Evolutionary conservation across 2,888 invertebrate genomes (phyloP).

Genomic region (Auanema freiburgensis): DNA sequence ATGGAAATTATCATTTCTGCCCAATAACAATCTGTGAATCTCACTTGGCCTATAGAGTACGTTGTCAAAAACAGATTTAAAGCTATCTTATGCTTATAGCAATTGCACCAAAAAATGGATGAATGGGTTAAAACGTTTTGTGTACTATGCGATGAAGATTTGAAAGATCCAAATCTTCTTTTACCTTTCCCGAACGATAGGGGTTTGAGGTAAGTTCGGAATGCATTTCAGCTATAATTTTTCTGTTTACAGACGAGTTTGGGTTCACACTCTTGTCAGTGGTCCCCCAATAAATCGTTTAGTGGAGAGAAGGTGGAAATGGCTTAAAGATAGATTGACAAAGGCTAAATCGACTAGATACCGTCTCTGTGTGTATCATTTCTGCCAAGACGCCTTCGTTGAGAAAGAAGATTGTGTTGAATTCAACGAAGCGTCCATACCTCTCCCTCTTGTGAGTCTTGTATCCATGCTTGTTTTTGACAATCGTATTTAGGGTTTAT

Average conservation of each 20-base stretch:
- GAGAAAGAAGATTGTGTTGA: constrained; percentile 23
- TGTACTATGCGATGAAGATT: constrained; percentile 35
- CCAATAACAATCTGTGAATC: constrained; percentile 39
- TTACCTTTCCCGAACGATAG: constrained; percentile 26
- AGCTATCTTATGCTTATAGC: constrained; percentile 14
- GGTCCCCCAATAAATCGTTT: constrained; percentile 10
- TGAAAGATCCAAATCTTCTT: constrained; percentile 29
- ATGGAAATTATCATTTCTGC: constrained; percentile 30
- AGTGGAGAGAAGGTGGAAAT: constrained; percentile 15
- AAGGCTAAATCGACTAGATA: constrained; percentile 35
- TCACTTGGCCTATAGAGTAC: constrained; percentile 31
- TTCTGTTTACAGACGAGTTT: constrained; percentile 14
- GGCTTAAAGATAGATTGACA: constrained; percentile 29
- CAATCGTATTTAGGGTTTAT: constrained; percentile 20
- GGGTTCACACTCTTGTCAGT: constrained; percentile 11
- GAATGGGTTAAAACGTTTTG: constrained; percentile 37
- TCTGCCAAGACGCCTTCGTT: constrained; percentile 25
- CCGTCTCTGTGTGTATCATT: constrained; percentile 41
- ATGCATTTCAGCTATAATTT: neutral
- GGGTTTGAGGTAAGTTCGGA: constrained; percentile 6
- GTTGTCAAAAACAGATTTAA: constrained; percentile 5
- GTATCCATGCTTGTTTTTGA: neutral
- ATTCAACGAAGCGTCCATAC: constrained; percentile 25
- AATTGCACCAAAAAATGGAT: constrained; percentile 31
- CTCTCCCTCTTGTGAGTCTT: constrained; percentile 28